phyloP scores from a whole-genome alignment of 1,140 invertebrate species.

The Aphelinus certus region DNA sequence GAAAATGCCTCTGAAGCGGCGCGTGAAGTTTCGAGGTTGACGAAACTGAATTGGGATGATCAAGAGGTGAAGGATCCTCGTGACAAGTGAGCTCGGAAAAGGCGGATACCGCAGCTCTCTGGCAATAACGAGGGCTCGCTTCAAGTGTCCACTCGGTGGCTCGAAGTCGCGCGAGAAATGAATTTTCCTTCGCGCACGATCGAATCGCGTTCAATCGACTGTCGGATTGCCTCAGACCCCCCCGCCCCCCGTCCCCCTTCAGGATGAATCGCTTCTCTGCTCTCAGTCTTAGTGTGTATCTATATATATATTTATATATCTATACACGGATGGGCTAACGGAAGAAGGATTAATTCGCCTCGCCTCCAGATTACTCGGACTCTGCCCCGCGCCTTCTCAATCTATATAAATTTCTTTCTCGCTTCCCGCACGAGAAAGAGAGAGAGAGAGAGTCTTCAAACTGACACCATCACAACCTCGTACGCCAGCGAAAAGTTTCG shows the following conservation, averaged over 20 bases:
- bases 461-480: background rate
- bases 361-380: background rate
- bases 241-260: background rate
- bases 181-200: background rate
- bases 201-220: background rate
- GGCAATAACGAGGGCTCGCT: background rate
- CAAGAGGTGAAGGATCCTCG: background rate
- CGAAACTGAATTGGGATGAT: too few relatives aligned
- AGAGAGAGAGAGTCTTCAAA: too few relatives aligned
- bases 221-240: background rate
- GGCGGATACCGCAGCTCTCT: background rate
- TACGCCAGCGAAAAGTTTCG: background rate
- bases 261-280: background rate
- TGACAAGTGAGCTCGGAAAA: background rate
- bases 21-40: too few relatives aligned
- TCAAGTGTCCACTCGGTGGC: too few relatives aligned
- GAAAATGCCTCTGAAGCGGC: too few relatives aligned
- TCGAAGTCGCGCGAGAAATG: background rate
- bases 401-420: background rate
- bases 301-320: too few relatives aligned
- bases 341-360: slow-evolving; percentile 4
- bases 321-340: background rate
- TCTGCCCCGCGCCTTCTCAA: background rate
- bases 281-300: too few relatives aligned
- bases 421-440: background rate